Conservation (phyloP, 2,888 invertebrate species). For the Entomobrya proxima region DNA sequence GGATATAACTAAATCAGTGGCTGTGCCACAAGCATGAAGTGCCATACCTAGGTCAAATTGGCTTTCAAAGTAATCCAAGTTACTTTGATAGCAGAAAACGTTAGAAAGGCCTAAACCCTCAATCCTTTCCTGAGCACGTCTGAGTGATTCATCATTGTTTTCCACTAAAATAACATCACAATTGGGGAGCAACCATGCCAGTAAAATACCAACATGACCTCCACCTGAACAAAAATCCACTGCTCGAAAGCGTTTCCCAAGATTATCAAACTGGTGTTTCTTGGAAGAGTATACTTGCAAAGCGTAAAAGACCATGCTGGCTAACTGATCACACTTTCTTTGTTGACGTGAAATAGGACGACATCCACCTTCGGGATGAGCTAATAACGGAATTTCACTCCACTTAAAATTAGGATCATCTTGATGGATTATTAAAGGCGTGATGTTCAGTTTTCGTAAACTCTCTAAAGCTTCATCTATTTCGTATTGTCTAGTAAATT, state of each 20-base stretch:
- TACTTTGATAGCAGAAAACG: constrained; percentile 88
- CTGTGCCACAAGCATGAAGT: constrained; percentile 95
- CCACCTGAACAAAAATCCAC: constrained; percentile 97
- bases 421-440: constrained; percentile 45
- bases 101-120: constrained; percentile 84
- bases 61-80: constrained; percentile 90
- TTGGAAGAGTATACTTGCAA: constrained; percentile 81
- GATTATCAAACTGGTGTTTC: constrained; percentile 21
- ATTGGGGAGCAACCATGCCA: constrained; percentile 87
- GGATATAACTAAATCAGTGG: constrained; percentile 93
- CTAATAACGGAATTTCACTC: constrained; percentile 84
- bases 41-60: constrained; percentile 90
- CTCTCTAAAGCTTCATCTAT: constrained; percentile 82
- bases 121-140: constrained; percentile 85
- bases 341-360: constrained; percentile 85
- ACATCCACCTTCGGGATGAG: constrained; percentile 87
- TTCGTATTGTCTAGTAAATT: constrained; percentile 87
- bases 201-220: constrained; percentile 92
- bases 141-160: constrained; percentile 92
- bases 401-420: constrained; percentile 80
- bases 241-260: constrained; percentile 80
- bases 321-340: constrained; percentile 91
- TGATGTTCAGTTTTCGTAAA: constrained; percentile 71
- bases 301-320: constrained; percentile 88
- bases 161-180: constrained; percentile 90